Evolutionary conservation across 2,888 invertebrate species (phyloP).

Genomic region (Frankliniella intonsa): DNA sequence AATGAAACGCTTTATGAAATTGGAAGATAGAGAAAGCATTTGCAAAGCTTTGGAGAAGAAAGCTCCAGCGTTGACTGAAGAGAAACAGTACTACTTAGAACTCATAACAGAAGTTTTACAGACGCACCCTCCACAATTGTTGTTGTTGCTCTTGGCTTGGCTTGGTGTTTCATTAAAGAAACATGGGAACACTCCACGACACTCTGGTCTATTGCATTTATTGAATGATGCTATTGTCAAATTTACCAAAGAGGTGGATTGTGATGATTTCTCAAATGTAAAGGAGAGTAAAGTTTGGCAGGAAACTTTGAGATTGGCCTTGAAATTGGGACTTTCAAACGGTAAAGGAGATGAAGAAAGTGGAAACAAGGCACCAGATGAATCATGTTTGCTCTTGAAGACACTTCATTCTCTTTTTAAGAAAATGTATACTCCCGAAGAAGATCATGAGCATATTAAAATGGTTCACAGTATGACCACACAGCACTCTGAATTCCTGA

Average conservation of each 20-base stretch:
- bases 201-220: not conserved
- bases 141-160: not conserved
- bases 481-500: not conserved
- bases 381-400: not conserved
- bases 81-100: not conserved
- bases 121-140: not conserved
- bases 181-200: not conserved
- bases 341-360: not conserved
- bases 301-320: not conserved
- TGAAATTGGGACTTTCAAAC: not conserved
- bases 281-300: conserved; percentile 6
- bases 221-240: not conserved
- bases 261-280: not conserved
- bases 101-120: not conserved
- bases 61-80: not conserved
- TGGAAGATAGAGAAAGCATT: not conserved
- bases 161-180: not conserved
- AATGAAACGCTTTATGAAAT: not conserved
- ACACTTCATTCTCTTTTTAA: not conserved
- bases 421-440: not conserved
- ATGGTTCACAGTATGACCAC: conserved; percentile 2
- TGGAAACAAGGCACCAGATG: not conserved
- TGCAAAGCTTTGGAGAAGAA: not conserved
- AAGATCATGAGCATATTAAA: not conserved
- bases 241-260: not conserved